Conservation (phyloP, 1,140 invertebrate genomes). For the Drusus annulatus region DNA sequence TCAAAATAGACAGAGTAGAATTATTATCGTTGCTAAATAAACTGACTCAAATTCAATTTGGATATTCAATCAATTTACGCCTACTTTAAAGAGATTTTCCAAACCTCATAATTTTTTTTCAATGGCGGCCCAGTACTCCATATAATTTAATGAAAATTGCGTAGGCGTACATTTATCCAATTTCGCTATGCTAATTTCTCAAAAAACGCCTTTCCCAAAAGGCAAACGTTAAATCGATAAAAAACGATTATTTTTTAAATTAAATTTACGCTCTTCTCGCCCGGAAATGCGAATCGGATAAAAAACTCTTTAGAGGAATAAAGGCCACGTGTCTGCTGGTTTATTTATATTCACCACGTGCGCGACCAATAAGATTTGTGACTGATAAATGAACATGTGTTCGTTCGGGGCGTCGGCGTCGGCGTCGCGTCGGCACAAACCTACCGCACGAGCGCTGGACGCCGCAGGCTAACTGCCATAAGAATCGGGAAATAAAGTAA, state of each 20-base stretch:
- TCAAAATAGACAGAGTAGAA: too few species aligned
- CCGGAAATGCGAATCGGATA: slow-evolving; percentile 20
- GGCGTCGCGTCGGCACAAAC: background rate
- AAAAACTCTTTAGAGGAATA: slow-evolving; percentile 19
- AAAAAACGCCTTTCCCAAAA: slow-evolving; percentile 3
- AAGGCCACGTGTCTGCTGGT: slow-evolving; percentile 1
- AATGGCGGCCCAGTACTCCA: background rate
- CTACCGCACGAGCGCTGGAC: background rate
- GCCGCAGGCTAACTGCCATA: too few species aligned
- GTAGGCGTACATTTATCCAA: slow-evolving; percentile 2
- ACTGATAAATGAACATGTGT: slow-evolving; percentile 12
- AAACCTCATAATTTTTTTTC: background rate
- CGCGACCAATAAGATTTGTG: background rate
- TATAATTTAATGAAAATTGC: slow-evolving; percentile 22
- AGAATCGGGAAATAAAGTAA: too few species aligned
- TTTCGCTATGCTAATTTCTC: slow-evolving; percentile 17
- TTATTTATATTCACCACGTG: slow-evolving; percentile 25
- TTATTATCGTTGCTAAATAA: background rate
- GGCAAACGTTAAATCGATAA: slow-evolving; percentile 19
- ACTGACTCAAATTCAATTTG: background rate
- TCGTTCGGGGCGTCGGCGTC: background rate
- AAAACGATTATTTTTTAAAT: slow-evolving; percentile 41
- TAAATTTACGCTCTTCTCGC: slow-evolving; percentile 6
- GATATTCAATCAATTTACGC: background rate
- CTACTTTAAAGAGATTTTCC: background rate